Evolutionary conservation across 2,113 vertebrate genomes (phyloP), one percentile per base, ranked within the genome.

Genomic region (Mormyrus lacerda): DNA sequence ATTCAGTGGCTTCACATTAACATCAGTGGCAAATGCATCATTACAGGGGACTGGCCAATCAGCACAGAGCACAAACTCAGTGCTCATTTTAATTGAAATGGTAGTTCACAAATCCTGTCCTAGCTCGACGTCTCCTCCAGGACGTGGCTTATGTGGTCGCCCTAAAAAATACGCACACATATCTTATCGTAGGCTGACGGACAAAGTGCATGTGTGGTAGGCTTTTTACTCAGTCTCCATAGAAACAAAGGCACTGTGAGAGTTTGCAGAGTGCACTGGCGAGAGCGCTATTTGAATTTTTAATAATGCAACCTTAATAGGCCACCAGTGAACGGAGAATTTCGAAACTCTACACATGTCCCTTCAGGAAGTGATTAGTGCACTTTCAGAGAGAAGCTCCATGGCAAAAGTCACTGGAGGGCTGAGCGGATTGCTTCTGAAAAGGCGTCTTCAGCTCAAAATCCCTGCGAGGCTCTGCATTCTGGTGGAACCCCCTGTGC

Each of bases 241-340:
- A 85, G 83, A 85, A 85, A 85, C 83, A 85, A 50, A 24, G 47
- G 83, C 44, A 5, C 42, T 85, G 83, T 47, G 83, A 50, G 83
- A 85, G 42, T 85, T 13, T 85, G 47, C 44, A n/a, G 47, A 27
- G 47, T 85, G 47, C 44, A n/a, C 3, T 85, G 83, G 83, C 47
- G 11, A 48, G 17, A 47, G 83, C 42, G 10, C n/a, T 27, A 21
- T n/a, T 85, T 48, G 24, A 48, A 47, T 27, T 50, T 85, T 47
- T 27, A 85, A 48, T 85, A 47, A 27, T 85, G 47, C 83, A 39
- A 50, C 11, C 83, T 85, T 85, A 85, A 27, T 48, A 48, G 44
- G n/a, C 44, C 83, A 85, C 44, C 83, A 85, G 83, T 85, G 44
- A 47, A 85, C 47, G 50, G 83, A 85, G 9, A 24, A 27, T 27